Conservation (phyloP, 2,113 vertebrate species). For the Agapornis roseicollis region DNA sequence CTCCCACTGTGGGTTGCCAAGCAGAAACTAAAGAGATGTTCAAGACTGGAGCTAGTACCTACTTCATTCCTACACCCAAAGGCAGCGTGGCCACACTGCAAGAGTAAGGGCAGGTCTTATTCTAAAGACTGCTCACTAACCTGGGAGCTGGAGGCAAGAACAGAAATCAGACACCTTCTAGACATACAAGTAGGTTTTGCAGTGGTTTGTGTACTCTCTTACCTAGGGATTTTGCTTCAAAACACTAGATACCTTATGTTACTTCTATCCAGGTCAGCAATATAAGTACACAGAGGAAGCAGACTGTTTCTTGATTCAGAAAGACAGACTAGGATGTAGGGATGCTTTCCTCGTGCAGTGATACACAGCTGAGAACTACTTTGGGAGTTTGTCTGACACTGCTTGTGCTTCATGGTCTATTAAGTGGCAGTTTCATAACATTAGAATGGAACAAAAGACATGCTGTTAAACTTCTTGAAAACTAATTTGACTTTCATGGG, state of each 20-base stretch:
- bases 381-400: not conserved
- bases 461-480: not conserved
- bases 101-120: not conserved
- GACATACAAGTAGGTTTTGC: not conserved
- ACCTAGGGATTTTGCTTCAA: not conserved
- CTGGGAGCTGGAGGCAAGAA: not conserved
- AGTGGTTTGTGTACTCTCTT: not conserved
- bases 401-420: not conserved
- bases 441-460: not conserved
- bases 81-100: fast-evolving
- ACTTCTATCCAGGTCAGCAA: not conserved
- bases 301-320: not conserved
- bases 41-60: not conserved
- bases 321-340: not conserved
- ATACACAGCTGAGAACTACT: not conserved
- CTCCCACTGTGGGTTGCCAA: not conserved
- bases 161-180: not conserved
- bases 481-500: not conserved
- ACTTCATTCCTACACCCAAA: not conserved
- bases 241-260: not conserved
- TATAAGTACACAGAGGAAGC: fast-evolving
- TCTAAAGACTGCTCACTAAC: not conserved
- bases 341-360: not conserved
- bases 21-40: not conserved
- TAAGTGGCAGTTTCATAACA: not conserved